These are phyloP conservation scores for Anastrepha ludens DNA, from an alignment of 1,140 invertebrate species.

Conservation along the genomic window DNA sequence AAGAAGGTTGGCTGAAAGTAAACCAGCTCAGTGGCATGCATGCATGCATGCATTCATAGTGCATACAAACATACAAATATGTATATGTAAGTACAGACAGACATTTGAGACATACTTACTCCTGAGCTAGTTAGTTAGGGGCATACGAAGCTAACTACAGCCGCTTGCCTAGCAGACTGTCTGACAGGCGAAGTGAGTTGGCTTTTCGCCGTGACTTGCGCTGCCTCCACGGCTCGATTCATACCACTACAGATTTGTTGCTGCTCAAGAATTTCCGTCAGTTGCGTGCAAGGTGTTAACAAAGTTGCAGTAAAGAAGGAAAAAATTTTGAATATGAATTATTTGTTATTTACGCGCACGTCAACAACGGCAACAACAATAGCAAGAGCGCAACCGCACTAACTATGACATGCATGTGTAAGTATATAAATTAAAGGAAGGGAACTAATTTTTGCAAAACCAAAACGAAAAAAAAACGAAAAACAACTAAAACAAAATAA, in stretches of 20 bases:
- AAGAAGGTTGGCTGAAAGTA: constrained; percentile 38
- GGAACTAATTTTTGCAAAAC: background rate
- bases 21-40: constrained; percentile 23
- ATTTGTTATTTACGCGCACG: constrained; percentile 21
- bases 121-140: constrained; percentile 35
- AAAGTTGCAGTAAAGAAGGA: constrained; percentile 3
- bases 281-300: constrained; percentile 49
- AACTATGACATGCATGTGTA: constrained; percentile 1
- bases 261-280: background rate
- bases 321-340: constrained; percentile 37
- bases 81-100: background rate
- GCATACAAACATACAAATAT: background rate
- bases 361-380: constrained; percentile 20
- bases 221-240: constrained; percentile 7
- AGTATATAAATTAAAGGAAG: constrained; percentile 32
- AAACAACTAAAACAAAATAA: background rate
- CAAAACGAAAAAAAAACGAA: too few relatives aligned
- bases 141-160: background rate
- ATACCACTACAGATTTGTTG: constrained; percentile 36
- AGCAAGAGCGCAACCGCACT: background rate
- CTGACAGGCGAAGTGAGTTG: constrained; percentile 19
- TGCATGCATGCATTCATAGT: background rate
- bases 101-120: background rate
- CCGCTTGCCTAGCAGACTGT: background rate
- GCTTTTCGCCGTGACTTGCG: constrained; percentile 6